Evolutionary conservation across 2,797 vertebrate genomes (phyloP).

Genomic region (Danio tinwini): DNA sequence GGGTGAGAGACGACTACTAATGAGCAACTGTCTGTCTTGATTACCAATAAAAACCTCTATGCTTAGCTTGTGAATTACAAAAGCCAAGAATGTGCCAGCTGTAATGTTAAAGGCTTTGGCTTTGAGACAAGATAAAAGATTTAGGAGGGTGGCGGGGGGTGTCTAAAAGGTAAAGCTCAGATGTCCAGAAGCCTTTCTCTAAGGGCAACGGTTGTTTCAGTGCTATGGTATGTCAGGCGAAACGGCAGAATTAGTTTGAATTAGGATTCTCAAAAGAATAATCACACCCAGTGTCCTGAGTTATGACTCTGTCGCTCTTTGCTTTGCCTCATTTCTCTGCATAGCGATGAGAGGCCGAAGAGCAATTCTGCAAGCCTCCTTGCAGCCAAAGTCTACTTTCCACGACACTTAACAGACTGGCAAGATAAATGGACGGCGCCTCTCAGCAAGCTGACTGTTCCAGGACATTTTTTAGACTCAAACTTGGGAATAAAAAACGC

Average conservation of each 20-base stretch:
- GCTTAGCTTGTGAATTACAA: constrained; percentile 11
- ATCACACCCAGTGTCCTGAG: constrained; percentile 46
- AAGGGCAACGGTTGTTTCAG: constrained; percentile 50
- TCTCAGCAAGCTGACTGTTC: constrained; percentile 31
- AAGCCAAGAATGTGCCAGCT: constrained; percentile 37
- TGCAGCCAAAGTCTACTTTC: constrained; percentile 36
- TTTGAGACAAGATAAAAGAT: constrained; percentile 20
- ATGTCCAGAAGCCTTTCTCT: constrained; percentile 33
- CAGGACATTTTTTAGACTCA: constrained; percentile 5
- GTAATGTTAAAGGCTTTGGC: constrained; percentile 29
- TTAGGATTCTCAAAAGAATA: constrained; percentile 48
- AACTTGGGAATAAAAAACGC: constrained; percentile 7
- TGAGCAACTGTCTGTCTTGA: constrained; percentile 48
- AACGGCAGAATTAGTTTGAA: constrained; percentile 50
- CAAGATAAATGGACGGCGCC: constrained; percentile 32
- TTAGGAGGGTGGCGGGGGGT: background rate
- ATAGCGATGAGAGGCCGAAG: constrained; percentile 30
- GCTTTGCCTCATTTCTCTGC: constrained; percentile 48
- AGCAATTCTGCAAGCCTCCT: constrained; percentile 6
- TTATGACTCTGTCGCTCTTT: constrained; percentile 45
- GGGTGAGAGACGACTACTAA: constrained; percentile 50
- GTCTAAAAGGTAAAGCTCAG: constrained; percentile 15
- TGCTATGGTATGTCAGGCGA: constrained; percentile 33
- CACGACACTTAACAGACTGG: background rate
- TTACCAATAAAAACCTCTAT: constrained; percentile 45